Conservation (phyloP, 2,113 vertebrate genomes). For the Pseudolaguvia tuberculata region DNA sequence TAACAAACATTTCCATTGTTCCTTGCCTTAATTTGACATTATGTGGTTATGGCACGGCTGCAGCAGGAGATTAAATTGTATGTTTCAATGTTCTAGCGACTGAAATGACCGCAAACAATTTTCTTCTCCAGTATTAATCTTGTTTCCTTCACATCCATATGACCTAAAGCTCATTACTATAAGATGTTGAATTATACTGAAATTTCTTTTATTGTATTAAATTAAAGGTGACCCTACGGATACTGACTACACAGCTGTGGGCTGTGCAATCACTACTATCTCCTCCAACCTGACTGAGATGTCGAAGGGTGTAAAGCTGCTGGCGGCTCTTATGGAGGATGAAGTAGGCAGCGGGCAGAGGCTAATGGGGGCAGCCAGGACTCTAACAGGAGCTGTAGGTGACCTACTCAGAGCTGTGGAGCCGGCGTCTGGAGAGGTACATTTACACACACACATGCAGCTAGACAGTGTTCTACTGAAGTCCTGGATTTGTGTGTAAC, state of each 20-base stretch:
- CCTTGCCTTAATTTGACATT: background rate
- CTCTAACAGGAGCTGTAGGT: conserved; percentile 87
- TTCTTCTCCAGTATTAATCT: background rate
- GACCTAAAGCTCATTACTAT: background rate
- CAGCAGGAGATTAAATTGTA: background rate
- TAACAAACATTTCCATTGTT: background rate
- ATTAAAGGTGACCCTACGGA: conserved; percentile 89
- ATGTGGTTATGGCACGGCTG: background rate
- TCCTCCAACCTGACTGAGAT: conserved; percentile 98
- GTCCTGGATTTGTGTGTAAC: conserved; percentile 40
- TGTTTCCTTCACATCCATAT: background rate
- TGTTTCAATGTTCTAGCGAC: background rate
- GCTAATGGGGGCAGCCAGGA: conserved; percentile 89
- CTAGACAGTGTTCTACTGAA: background rate
- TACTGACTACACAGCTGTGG: conserved; percentile 95
- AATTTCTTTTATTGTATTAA: background rate
- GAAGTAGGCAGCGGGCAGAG: conserved; percentile 93
- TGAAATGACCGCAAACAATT: background rate
- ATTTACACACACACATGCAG: background rate
- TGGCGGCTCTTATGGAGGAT: conserved; percentile 94
- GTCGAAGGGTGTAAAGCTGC: conserved; percentile 94
- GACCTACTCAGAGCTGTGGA: conserved; percentile 94
- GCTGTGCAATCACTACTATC: conserved; percentile 97
- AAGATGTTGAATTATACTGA: background rate
- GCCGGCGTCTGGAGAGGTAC: conserved; percentile 90